Percentiles rank a stretch among this genome's conserved stretches.
Conservation (phyloP, 1,140 invertebrate species). For the Meteorus sp. region DNA sequence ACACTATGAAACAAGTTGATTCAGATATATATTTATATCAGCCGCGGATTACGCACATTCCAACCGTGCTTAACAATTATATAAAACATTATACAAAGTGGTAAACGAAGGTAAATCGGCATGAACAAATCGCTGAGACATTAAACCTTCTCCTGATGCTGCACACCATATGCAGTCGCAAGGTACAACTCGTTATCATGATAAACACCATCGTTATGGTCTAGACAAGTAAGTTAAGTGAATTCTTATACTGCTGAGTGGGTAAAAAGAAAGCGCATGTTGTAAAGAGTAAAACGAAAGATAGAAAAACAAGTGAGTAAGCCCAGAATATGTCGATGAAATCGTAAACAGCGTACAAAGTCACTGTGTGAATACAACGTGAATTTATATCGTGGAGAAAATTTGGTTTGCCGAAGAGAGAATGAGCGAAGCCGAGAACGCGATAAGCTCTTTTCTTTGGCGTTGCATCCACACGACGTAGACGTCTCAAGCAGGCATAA, state of each 20-base stretch:
- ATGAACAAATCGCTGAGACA: constrained; percentile 13
- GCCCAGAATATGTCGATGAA: constrained; percentile 13
- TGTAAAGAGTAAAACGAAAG: neutral
- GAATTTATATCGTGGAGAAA: constrained; percentile 36
- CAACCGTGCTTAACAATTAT: neutral
- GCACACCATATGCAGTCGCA: too few relatives aligned
- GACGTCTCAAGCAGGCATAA: constrained; percentile 55
- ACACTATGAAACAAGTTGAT: neutral
- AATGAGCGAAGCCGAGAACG: constrained; percentile 18
- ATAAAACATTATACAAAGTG: constrained; percentile 1
- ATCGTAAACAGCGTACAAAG: constrained; percentile 4
- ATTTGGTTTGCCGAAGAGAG: constrained; percentile 27
- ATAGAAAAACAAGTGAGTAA: neutral
- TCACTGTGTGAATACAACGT: neutral
- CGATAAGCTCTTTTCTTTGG: constrained; percentile 27
- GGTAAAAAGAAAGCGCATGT: neutral
- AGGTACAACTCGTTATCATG: constrained; percentile 18
- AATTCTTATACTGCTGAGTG: constrained; percentile 1
- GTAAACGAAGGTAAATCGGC: constrained; percentile 14
- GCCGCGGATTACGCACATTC: constrained; percentile 7
- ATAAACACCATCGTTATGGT: constrained; percentile 16
- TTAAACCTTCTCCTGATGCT: constrained; percentile 15
- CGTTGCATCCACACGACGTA: constrained; percentile 39
- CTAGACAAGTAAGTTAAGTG: constrained; percentile 4
- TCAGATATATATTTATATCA: neutral